Conservation (phyloP, 2,797 vertebrate species). For the Florisuga fusca region DNA sequence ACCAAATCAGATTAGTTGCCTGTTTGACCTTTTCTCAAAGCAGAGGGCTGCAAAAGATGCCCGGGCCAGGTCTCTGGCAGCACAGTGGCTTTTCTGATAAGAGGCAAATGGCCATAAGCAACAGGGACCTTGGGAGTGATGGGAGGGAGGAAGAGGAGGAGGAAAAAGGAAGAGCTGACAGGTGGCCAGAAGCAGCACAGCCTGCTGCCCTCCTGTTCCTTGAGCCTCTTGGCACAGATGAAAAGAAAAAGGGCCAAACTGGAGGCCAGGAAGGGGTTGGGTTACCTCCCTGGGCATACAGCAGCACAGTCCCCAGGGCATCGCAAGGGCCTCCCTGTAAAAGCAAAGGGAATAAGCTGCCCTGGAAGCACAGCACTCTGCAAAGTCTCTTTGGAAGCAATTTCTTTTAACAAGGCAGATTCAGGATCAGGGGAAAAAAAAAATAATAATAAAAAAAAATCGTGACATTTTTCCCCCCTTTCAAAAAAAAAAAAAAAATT, state of each 20-base stretch:
- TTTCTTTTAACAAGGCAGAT: background rate
- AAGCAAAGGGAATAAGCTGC: background rate
- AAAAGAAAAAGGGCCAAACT: background rate
- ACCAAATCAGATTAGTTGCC: slow-evolving; percentile 13
- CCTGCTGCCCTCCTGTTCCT: background rate
- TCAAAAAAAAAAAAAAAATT: background rate
- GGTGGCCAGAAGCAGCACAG: slow-evolving; percentile 5
- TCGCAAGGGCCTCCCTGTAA: fast-evolving
- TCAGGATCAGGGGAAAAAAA: too few relatives aligned
- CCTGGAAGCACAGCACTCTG: background rate
- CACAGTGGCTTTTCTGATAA: background rate
- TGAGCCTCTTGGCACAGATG: background rate
- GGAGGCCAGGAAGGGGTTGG: background rate
- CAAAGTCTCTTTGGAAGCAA: background rate
- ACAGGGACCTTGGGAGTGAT: fast-evolving
- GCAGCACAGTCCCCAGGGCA: background rate
- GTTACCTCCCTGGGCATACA: fast-evolving
- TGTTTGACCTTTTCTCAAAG: slow-evolving; percentile 5
- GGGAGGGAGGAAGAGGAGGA: background rate
- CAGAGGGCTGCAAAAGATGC: background rate
- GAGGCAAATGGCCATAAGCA: background rate
- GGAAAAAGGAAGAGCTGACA: slow-evolving; percentile 33
- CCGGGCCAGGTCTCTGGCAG: background rate
- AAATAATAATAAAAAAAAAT: too few relatives aligned
- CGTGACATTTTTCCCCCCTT: background rate